Evolutionary conservation across 2,888 invertebrate species (phyloP), one percentile per base, ranked within the genome.

Genomic region (Caenorhabditis wallacei): DNA sequence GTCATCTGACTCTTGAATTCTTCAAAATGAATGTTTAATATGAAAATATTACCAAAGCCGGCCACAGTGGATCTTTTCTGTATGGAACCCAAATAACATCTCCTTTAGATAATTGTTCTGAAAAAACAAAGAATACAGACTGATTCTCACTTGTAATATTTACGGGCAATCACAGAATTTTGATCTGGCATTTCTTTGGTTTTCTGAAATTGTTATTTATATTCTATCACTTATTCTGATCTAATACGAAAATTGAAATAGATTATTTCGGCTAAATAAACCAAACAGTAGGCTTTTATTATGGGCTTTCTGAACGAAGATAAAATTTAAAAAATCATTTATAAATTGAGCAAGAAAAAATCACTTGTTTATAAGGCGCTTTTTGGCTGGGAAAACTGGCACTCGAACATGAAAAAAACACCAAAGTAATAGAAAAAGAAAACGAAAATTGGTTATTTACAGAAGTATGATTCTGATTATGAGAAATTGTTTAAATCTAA

Each of bases 31-130:
- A n/a, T n/a, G n/a, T n/a, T n/a, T n/a, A n/a, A n/a, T n/a, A n/a
- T n/a, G n/a, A n/a, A n/a, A n/a, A n/a, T 57, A 59, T 30, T 30
- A 89, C 88, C 51, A 86, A 66, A 20, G 89, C 87, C 13, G 90
- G 90, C 89, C 89, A 90, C 43, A 83, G 24, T 10, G 86, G 86
- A 37, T 78, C 75, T 46, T 74, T 79, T 37, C 89, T 83, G 68
- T 87, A 90, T 3, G 87, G 87, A 7, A 88, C 90, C 89, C 88
- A 90, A 22, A 89, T 70, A 11, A 90, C 82, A 51, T 90, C 89
- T 26, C 87, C 89, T 66, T 84, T 84, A 30, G 79, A 57, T 22
- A 75, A 4, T 16, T 46, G 30, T 26, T 76, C 84, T 86, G 64
- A 51, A 83, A 87, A 64, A 40, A n/a, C 8, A n/a, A 40, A 54